These are phyloP conservation scores for Alosa alosa DNA, from an alignment of 2,113 vertebrate species.

Conservation along the genomic window DNA sequence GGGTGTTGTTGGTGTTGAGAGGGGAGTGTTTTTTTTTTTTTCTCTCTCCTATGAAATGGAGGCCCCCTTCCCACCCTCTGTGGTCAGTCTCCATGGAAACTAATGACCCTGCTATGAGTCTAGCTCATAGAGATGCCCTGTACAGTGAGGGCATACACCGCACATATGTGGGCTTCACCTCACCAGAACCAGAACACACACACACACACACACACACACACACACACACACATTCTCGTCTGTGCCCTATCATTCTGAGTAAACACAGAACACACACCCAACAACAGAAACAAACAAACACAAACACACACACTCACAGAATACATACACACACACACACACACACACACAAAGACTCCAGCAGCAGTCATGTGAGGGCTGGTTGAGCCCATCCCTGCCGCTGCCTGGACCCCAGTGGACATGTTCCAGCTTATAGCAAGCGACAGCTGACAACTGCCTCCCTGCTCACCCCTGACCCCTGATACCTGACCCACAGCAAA, in stretches of 20 bases:
- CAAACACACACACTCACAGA: neutral
- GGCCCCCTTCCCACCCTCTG: slow-evolving; percentile 18
- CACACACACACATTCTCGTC: neutral
- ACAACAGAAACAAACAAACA: neutral
- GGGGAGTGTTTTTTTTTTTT: neutral
- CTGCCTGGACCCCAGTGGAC: slow-evolving; percentile 8
- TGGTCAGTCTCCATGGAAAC: slow-evolving; percentile 24
- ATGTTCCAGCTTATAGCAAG: slow-evolving; percentile 62
- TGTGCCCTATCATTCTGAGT: too few species aligned
- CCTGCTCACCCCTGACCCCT: slow-evolving; percentile 45
- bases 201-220: neutral
- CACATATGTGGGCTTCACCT: slow-evolving; percentile 14
- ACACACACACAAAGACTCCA: neutral
- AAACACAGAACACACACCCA: neutral
- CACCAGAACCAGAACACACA: slow-evolving; percentile 21
- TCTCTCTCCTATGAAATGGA: slow-evolving; percentile 25
- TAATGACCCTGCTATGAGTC: slow-evolving; percentile 20
- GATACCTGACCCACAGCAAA: neutral
- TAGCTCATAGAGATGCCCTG: slow-evolving; percentile 14
- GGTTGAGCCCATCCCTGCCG: neutral
- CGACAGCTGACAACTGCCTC: slow-evolving; percentile 66
- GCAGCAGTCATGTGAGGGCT: neutral
- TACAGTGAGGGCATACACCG: slow-evolving; percentile 28
- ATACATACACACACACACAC: neutral
- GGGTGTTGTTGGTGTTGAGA: neutral